Conservation (phyloP, 1,140 invertebrate species). For the Drosophila guanche region DNA sequence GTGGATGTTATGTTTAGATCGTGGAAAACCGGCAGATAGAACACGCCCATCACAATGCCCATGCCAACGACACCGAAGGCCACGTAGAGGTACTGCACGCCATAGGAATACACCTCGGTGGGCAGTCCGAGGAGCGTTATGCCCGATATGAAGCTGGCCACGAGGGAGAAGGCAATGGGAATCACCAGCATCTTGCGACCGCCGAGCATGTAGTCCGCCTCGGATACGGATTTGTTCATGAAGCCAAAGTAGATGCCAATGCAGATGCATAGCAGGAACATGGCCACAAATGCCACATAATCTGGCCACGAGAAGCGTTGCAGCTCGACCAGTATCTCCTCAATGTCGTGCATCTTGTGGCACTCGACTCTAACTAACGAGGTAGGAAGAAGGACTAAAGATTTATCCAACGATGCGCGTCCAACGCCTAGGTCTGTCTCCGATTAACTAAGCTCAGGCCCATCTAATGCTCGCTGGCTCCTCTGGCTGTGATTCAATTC, state of each 20-base stretch:
- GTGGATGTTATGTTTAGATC: slow-evolving; percentile 91
- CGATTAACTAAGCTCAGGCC: slow-evolving; percentile 55
- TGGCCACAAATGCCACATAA: slow-evolving; percentile 85
- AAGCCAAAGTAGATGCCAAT: slow-evolving; percentile 87
- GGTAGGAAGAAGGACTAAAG: neutral
- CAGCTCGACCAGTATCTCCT: slow-evolving; percentile 85
- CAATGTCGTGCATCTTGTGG: slow-evolving; percentile 83
- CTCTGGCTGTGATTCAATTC: slow-evolving; percentile 65
- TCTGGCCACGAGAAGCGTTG: slow-evolving; percentile 83
- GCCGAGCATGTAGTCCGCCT: slow-evolving; percentile 87
- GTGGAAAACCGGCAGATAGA: slow-evolving; percentile 92
- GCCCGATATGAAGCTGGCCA: slow-evolving; percentile 93
- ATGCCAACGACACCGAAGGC: slow-evolving; percentile 87
- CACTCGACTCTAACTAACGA: neutral
- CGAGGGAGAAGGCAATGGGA: slow-evolving; percentile 86
- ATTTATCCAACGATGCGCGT: slow-evolving; percentile 8
- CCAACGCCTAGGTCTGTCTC: slow-evolving; percentile 38
- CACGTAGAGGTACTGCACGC: slow-evolving; percentile 90
- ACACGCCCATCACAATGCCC: slow-evolving; percentile 87
- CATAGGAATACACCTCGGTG: slow-evolving; percentile 95
- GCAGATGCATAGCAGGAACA: slow-evolving; percentile 85
- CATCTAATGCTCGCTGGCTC: slow-evolving; percentile 39
- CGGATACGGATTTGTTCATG: slow-evolving; percentile 85
- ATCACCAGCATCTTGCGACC: slow-evolving; percentile 85
- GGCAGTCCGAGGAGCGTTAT: slow-evolving; percentile 95